phyloP scores from a whole-genome alignment of 2,113 vertebrate species.

The Hippocampus mohnikei region DNA sequence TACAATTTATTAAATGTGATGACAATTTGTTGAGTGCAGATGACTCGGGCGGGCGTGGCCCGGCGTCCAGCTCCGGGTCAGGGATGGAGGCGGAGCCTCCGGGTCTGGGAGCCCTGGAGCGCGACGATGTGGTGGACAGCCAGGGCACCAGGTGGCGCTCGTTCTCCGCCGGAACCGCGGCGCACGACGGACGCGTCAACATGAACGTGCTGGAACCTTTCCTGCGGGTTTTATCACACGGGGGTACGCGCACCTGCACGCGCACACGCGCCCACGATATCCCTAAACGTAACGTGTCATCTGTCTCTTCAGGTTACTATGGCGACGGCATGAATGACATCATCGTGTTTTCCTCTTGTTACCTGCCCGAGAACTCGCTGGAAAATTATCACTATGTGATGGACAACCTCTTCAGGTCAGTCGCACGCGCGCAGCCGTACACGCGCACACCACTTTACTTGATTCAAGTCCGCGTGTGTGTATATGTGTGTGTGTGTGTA shows the following conservation, averaged over 20 bases:
- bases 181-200: constrained; percentile 68
- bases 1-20: too few relatives aligned
- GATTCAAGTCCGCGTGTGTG: neutral
- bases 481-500: neutral
- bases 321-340: constrained; percentile 75
- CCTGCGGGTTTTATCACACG: constrained; percentile 76
- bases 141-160: constrained; percentile 75
- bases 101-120: constrained; percentile 46
- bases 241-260: constrained; percentile 63
- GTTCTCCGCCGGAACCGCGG: constrained; percentile 63
- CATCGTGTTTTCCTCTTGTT: constrained; percentile 80
- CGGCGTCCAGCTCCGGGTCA: constrained; percentile 18
- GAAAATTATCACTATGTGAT: constrained; percentile 77
- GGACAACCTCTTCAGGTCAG: constrained; percentile 82
- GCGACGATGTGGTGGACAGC: constrained; percentile 67
- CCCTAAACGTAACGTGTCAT: neutral
- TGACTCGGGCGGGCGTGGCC: constrained; percentile 63
- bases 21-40: constrained; percentile 46
- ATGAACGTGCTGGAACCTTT: constrained; percentile 76
- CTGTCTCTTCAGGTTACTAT: constrained; percentile 73
- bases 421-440: neutral
- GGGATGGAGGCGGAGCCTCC: constrained; percentile 23
- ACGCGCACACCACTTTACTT: neutral
- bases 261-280: neutral
- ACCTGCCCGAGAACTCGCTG: constrained; percentile 72